phyloP scores from a whole-genome alignment of 1,140 invertebrate species.

The Grapholita molesta region DNA sequence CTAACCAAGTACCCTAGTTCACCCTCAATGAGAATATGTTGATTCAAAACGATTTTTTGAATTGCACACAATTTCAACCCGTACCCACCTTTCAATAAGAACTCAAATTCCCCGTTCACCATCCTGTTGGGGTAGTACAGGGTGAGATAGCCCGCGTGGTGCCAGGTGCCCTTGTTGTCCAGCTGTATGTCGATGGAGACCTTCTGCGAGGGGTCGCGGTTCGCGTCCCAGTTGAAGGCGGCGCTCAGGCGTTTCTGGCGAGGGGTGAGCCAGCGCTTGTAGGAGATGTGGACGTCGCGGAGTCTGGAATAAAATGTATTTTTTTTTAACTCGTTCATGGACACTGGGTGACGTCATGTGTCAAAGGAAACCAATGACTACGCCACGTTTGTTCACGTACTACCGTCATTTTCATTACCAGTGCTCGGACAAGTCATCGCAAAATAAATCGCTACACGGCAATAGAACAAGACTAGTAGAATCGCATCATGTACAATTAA shows the following conservation, averaged over 20 bases:
- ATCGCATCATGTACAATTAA: too few relatives aligned
- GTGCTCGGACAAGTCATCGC: too few relatives aligned
- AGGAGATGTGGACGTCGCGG: slow-evolving; percentile 84
- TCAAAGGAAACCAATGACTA: too few relatives aligned
- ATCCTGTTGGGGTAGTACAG: slow-evolving; percentile 86
- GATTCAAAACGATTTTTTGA: background rate
- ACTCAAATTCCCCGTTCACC: slow-evolving; percentile 81
- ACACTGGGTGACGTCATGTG: too few relatives aligned
- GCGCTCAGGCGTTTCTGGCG: slow-evolving; percentile 81
- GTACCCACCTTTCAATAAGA: slow-evolving; percentile 73
- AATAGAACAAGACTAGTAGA: too few relatives aligned
- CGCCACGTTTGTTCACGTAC: too few relatives aligned
- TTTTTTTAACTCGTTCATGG: too few relatives aligned
- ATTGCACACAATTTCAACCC: background rate
- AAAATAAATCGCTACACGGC: too few relatives aligned
- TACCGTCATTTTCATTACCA: too few relatives aligned
- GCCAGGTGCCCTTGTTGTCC: slow-evolving; percentile 72
- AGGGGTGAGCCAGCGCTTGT: slow-evolving; percentile 78
- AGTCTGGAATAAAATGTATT: slow-evolving; percentile 69
- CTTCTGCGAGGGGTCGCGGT: slow-evolving; percentile 86
- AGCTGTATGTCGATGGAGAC: slow-evolving; percentile 79
- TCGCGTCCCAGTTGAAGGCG: slow-evolving; percentile 90
- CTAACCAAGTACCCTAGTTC: too few relatives aligned
- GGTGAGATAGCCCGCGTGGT: slow-evolving; percentile 80
- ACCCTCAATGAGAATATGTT: too few relatives aligned